Evolutionary conservation across 2,113 vertebrate genomes (phyloP).

Genomic region (Procavia capensis): DNA sequence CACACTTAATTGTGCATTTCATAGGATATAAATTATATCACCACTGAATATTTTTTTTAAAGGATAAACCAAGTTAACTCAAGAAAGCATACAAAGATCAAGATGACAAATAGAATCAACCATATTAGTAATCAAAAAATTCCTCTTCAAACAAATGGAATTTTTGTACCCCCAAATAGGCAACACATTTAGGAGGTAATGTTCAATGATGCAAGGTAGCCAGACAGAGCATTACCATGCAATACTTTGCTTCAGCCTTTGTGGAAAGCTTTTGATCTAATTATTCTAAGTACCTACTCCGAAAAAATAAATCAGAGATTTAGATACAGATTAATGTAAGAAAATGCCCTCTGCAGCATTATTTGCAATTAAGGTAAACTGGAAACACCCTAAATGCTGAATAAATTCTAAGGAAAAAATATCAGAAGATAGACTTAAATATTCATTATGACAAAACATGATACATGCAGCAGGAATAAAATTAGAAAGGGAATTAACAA

Average conservation of each 20-base stretch:
- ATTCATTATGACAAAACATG: conserved; percentile 22
- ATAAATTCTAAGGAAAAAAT: conserved; percentile 34
- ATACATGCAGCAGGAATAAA: background rate
- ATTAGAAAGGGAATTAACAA: background rate
- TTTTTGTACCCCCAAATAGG: background rate
- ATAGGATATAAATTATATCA: background rate
- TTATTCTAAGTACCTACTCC: conserved; percentile 8
- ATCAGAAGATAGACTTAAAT: conserved; percentile 20
- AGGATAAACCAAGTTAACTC: background rate
- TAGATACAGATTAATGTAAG: conserved; percentile 13
- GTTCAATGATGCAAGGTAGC: background rate
- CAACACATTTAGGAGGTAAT: background rate
- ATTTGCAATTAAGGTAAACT: background rate
- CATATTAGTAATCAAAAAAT: background rate
- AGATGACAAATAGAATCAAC: background rate
- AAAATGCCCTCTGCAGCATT: background rate
- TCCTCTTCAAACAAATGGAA: background rate
- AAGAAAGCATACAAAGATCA: background rate
- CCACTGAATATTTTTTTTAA: background rate
- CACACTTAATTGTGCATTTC: background rate
- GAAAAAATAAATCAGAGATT: conserved; percentile 31
- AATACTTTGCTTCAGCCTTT: background rate
- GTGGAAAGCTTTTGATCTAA: background rate
- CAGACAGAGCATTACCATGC: background rate
- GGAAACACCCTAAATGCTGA: conserved; percentile 37